A percentile compares a stretch with the other conserved stretches of the same genome.
Evolutionary conservation across 2,888 invertebrate species (phyloP).

Genomic region (Allacma fusca): DNA sequence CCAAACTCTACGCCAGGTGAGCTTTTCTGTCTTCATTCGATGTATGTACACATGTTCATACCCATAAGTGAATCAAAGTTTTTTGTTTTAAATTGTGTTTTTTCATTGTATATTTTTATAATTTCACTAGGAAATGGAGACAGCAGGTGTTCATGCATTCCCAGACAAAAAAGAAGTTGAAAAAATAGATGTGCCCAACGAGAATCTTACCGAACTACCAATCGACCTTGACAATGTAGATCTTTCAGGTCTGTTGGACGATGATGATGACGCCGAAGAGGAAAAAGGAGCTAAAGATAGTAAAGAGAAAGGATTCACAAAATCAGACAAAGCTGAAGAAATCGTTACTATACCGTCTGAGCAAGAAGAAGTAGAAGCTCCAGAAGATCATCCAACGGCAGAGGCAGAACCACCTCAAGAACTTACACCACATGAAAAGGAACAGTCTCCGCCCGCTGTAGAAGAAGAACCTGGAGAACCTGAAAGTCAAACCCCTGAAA

Average conservation of each 20-base stretch:
- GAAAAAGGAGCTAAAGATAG: constrained; percentile 17
- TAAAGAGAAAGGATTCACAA: too few species aligned
- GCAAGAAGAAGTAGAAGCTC: neutral
- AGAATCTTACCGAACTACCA: neutral
- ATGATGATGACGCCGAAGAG: neutral
- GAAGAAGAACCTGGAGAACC: too few species aligned
- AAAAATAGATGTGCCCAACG: neutral
- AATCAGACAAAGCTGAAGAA: neutral
- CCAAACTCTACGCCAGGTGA: constrained; percentile 40
- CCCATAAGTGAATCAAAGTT: neutral
- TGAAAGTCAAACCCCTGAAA: too few species aligned
- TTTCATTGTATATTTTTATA: neutral
- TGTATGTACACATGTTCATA: neutral
- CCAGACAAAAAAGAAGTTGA: constrained; percentile 44
- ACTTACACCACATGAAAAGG: too few species aligned
- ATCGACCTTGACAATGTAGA: constrained; percentile 5
- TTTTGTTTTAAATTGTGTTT: neutral
- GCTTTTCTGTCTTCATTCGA: too few species aligned
- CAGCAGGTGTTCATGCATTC: constrained; percentile 50
- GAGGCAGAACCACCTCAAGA: constrained; percentile 17
- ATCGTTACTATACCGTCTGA: too few species aligned
- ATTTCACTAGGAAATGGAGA: constrained; percentile 46
- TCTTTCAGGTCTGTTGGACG: neutral
- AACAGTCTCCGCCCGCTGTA: too few species aligned
- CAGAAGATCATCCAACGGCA: neutral